Conservation (phyloP, 2,797 vertebrate species). For the Poeciliopsis presidionis region DNA sequence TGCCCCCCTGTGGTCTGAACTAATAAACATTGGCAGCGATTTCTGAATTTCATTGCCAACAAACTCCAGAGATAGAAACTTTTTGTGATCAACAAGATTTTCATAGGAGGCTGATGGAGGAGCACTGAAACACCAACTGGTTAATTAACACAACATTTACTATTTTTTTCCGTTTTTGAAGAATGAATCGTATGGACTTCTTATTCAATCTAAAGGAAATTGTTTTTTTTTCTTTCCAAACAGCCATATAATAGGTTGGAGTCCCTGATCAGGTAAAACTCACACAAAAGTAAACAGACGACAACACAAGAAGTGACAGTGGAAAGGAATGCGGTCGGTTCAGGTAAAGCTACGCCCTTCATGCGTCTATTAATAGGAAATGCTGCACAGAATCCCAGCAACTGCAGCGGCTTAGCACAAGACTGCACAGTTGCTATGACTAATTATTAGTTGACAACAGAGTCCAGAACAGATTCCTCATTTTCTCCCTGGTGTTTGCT, state of each 20-base stretch:
- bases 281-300: not conserved
- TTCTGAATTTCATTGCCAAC: not conserved
- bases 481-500: constrained; percentile 52
- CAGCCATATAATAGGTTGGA: not conserved
- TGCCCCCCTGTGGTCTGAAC: not conserved
- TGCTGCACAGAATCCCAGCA: constrained; percentile 23
- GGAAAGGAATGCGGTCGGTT: constrained; percentile 68
- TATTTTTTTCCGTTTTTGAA: not conserved
- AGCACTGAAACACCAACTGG: not conserved
- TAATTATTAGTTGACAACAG: constrained; percentile 62
- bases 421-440: constrained; percentile 50
- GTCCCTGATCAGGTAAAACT: not conserved
- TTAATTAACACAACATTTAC: not conserved
- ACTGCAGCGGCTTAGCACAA: constrained; percentile 28
- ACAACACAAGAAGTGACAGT: not conserved
- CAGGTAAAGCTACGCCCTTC: constrained; percentile 53
- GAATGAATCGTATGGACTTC: not conserved
- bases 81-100: not conserved
- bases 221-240: not conserved
- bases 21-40: not conserved
- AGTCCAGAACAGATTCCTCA: constrained; percentile 31
- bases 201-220: not conserved
- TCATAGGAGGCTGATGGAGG: not conserved
- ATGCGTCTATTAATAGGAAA: constrained; percentile 56
- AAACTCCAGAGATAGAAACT: not conserved